phyloP scores from a whole-genome alignment of 2,888 invertebrate genomes.

The Eurytoma adleriae region DNA sequence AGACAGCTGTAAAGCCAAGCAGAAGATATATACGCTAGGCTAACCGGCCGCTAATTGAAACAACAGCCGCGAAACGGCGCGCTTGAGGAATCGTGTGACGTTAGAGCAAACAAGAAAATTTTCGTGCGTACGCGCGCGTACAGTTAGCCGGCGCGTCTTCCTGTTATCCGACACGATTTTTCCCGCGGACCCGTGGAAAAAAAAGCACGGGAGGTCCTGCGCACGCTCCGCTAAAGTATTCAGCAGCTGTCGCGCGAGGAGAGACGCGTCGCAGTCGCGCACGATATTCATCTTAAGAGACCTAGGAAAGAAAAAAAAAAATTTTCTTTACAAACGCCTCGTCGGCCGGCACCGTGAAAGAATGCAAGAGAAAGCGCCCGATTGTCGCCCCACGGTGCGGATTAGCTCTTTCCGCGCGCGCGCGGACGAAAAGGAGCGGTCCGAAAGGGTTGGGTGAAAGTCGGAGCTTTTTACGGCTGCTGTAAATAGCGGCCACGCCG shows the following conservation, averaged over 20 bases:
- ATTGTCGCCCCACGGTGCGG: conserved; percentile 7
- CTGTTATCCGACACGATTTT: conserved; percentile 19
- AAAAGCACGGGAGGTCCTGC: conserved; percentile 1
- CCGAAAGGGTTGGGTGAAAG: conserved; percentile 74
- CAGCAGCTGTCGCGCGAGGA: conserved; percentile 24
- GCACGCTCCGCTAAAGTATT: conserved; percentile 23
- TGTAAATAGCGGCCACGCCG: conserved; percentile 68
- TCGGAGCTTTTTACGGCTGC: conserved; percentile 69
- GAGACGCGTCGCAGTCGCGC: conserved; percentile 1
- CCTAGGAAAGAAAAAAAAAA: conserved; percentile 20
- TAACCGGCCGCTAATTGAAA: neutral
- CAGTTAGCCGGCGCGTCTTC: conserved; percentile 1
- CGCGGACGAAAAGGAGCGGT: conserved; percentile 20
- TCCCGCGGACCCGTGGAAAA: neutral
- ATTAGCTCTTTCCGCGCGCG: conserved; percentile 39
- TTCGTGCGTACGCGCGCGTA: neutral
- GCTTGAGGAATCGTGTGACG: neutral
- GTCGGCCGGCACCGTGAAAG: conserved; percentile 6
- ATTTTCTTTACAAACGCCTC: neutral
- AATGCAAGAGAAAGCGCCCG: conserved; percentile 52
- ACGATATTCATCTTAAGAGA: conserved; percentile 30
- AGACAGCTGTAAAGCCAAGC: no score
- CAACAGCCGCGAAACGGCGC: neutral
- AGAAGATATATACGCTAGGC: no score
- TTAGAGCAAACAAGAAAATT: conserved; percentile 3